Evolutionary conservation across 2,888 invertebrate species (phyloP), one percentile per base, ranked within the genome.

Genomic region (Ennomos fuscantarius): DNA sequence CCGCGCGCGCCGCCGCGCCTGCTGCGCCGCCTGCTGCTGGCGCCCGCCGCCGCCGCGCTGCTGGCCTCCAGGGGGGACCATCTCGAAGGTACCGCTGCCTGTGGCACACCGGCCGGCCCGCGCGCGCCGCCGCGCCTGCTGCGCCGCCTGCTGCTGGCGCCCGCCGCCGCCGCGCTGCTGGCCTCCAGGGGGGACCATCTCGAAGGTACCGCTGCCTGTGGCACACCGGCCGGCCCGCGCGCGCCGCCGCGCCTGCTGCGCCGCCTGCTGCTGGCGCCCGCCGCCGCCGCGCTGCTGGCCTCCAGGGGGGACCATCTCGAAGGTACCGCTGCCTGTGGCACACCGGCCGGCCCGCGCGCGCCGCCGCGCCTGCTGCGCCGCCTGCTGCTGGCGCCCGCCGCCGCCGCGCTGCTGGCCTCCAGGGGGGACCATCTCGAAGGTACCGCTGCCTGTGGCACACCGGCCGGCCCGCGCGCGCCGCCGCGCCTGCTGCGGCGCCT

Each of bases 91-190:
- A n/a, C n/a, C 42, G 32, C 12, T 35, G 35, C 42, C 46, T 34
- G 37, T 32, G 66, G 52, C 60, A 58, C 65, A 61, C 59, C 64
- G 66, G 62, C 70, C 70, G 63, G 70, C 65, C 61, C 53, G 66
- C 64, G 75, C 55, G 60, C 70, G 55, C 80, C 64, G 69, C 80
- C 76, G 70, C 76, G 69, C 70, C 82, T 82, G 57, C 77, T 76
- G 63, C 64, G 56, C 35, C 68, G 80, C 0, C 78, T 86, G 73
- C 82, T 84, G 39, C 73, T 77, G 49, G 69, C 77, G 59, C 60
- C 56, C 11, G 65, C 63, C 56, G 69, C 53, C 31, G 43, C 8
- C 39, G 12, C 54, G 41, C 68, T 76, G 63, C 70, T 76, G 34
- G 54, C 69, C 13, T 40, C 42, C 10, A 12, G 24, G 24, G 24